Percentiles rank a stretch among this genome's conserved stretches.
These are phyloP conservation scores for Drosophila bocqueti DNA, from an alignment of 1,140 invertebrate genomes.

Conservation along the genomic window DNA sequence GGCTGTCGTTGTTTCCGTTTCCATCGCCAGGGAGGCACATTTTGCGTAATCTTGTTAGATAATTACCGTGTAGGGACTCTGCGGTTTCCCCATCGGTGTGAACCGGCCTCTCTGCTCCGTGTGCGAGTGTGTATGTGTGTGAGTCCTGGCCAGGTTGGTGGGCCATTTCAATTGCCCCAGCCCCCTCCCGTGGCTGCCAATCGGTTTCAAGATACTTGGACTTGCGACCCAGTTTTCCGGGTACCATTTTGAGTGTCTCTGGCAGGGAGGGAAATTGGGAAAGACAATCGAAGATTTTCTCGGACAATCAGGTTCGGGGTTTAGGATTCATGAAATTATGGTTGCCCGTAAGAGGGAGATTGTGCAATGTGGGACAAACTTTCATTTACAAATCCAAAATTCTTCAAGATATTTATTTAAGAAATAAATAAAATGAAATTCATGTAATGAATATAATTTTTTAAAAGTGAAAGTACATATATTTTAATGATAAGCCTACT, in stretches of 20 bases:
- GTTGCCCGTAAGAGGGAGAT: neutral
- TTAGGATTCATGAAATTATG: constrained; percentile 6
- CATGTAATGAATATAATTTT: too few relatives aligned
- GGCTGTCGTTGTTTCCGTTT: constrained; percentile 44
- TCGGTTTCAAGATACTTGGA: constrained; percentile 17
- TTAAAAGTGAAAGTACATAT: too few relatives aligned
- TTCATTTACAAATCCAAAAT: neutral
- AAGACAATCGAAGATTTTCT: constrained; percentile 2
- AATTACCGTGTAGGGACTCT: constrained; percentile 52
- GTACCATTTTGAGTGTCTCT: constrained; percentile 4
- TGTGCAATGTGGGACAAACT: neutral
- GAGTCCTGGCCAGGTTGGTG: constrained; percentile 33
- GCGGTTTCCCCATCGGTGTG: constrained; percentile 41
- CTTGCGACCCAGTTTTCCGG: constrained; percentile 16
- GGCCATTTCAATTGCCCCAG: constrained; percentile 42
- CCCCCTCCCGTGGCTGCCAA: constrained; percentile 14
- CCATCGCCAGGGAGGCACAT: constrained; percentile 41
- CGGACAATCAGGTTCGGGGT: constrained; percentile 4
- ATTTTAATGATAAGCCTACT: too few relatives aligned
- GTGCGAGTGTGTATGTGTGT: too few relatives aligned
- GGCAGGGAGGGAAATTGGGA: constrained; percentile 1
- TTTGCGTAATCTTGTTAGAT: constrained; percentile 55
- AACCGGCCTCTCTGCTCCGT: constrained; percentile 2
- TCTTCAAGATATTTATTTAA: neutral
- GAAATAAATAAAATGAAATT: too few relatives aligned